Evolutionary conservation across 2,888 invertebrate species (phyloP).

Genomic region (Euplexia lucipara): DNA sequence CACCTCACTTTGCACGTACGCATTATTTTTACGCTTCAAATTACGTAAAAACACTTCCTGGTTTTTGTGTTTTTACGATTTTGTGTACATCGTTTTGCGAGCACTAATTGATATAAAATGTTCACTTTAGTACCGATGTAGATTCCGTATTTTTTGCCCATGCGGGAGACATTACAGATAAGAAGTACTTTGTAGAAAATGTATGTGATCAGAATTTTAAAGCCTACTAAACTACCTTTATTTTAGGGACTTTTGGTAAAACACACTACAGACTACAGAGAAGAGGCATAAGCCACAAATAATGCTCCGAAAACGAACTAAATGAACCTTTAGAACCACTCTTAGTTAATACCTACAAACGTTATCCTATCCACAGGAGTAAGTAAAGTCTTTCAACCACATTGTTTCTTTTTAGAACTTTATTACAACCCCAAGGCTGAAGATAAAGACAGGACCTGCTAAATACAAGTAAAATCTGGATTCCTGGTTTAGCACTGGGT

Average conservation of each 20-base stretch:
- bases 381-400: no score
- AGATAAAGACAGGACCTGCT: no score
- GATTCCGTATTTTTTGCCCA: slow-evolving; percentile 41
- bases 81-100: slow-evolving; percentile 25
- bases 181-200: slow-evolving; percentile 4
- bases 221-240: not conserved
- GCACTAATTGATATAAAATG: slow-evolving; percentile 40
- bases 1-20: slow-evolving; percentile 28
- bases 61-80: slow-evolving; percentile 49
- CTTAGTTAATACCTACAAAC: no score
- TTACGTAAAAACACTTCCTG: slow-evolving; percentile 57
- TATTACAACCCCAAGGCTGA: no score
- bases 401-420: no score
- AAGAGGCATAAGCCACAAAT: not conserved
- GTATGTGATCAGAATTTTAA: not conserved
- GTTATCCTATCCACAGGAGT: no score
- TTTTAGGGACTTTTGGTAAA: no score
- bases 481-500: not conserved
- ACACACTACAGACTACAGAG: no score
- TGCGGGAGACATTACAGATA: slow-evolving; percentile 28
- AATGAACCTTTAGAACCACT: no score
- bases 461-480: no score
- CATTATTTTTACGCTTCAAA: slow-evolving; percentile 37
- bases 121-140: slow-evolving; percentile 16
- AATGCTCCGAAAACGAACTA: no score